phyloP scores from a whole-genome alignment of 35 echinoderm and acorn worm genomes.

The Patiria miniata region DNA sequence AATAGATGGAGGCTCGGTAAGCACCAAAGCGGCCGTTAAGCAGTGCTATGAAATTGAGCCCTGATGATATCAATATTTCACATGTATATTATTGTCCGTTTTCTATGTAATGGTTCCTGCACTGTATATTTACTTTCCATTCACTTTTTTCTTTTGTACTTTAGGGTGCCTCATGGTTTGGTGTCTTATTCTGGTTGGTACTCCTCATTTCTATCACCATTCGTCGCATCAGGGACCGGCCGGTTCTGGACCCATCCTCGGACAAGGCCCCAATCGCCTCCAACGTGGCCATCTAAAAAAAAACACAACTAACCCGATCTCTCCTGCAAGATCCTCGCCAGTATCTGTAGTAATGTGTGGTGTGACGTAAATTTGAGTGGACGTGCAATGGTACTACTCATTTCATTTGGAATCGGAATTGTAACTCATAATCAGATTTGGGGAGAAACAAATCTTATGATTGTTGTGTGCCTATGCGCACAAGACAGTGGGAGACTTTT shows the following conservation, averaged over 20 bases:
- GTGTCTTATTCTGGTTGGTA: constrained; percentile 72
- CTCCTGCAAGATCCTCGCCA: not conserved
- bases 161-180: constrained; percentile 85
- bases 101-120: too few species aligned
- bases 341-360: not conserved
- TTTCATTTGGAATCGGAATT: too few species aligned
- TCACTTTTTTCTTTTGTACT: constrained; percentile 5
- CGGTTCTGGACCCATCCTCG: constrained; percentile 57
- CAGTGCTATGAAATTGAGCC: too few species aligned
- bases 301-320: not conserved
- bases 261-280: constrained; percentile 73
- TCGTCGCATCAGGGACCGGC: constrained; percentile 71
- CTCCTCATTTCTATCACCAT: constrained; percentile 36
- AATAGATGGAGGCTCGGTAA: too few species aligned
- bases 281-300: constrained; percentile 75
- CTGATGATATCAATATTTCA: too few species aligned
- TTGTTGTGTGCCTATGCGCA: too few species aligned
- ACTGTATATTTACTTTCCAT: not conserved
- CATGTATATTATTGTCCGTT: too few species aligned
- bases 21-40: too few species aligned
- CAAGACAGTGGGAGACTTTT: too few species aligned
- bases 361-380: not conserved
- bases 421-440: too few species aligned
- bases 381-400: too few species aligned
- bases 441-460: too few species aligned